Percentiles rank a stretch among this genome's conserved stretches.
Evolutionary conservation across 1,140 invertebrate species (phyloP).

Genomic region (Tetragnatha versicolor): DNA sequence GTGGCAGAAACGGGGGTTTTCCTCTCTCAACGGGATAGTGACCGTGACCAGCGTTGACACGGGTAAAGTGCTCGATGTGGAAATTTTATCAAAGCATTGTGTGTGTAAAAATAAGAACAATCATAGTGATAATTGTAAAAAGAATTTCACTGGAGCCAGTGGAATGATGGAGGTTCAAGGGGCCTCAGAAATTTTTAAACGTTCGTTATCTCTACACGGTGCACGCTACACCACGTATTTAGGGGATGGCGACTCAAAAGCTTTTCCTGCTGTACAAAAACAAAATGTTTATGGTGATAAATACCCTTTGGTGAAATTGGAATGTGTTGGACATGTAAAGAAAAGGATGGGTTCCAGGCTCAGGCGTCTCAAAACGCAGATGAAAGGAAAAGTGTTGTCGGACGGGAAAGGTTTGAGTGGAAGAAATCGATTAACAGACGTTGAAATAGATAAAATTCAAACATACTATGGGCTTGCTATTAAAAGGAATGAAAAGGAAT

Average conservation of each 20-base stretch:
- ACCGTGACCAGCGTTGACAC: too few relatives aligned
- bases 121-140: too few relatives aligned
- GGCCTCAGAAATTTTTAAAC: neutral
- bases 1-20: too few relatives aligned
- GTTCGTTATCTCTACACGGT: neutral
- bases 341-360: neutral
- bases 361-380: neutral
- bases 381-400: neutral
- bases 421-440: neutral
- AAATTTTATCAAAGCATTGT: too few relatives aligned
- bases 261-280: constrained; percentile 40
- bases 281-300: constrained; percentile 47
- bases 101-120: too few relatives aligned
- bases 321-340: constrained; percentile 10
- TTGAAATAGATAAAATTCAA: neutral
- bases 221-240: constrained; percentile 22
- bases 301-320: neutral
- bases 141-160: too few relatives aligned
- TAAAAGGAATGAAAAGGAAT: neutral
- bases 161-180: neutral
- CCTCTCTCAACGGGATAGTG: too few relatives aligned
- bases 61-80: too few relatives aligned
- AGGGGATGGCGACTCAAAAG: constrained; percentile 55
- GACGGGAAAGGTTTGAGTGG: neutral
- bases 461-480: constrained; percentile 20